These are phyloP conservation scores for Urosaurus nigricauda DNA, from an alignment of 2,797 vertebrate species.

Conservation along the genomic window DNA sequence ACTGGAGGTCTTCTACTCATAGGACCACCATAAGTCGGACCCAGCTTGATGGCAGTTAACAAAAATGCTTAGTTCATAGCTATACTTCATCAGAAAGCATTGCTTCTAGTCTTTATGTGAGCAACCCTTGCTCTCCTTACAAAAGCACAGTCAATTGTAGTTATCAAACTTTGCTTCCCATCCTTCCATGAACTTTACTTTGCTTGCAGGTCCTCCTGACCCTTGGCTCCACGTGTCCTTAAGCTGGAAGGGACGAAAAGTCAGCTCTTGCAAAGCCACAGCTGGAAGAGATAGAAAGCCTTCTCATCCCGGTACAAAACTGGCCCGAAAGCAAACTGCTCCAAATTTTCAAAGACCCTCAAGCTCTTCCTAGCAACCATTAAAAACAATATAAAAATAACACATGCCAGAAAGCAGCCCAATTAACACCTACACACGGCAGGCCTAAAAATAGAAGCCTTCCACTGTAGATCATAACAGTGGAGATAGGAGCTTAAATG, in stretches of 20 bases:
- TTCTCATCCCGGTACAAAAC: not conserved
- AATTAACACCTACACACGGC: not conserved
- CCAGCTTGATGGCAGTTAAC: no score
- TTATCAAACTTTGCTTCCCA: not conserved
- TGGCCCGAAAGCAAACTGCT: not conserved
- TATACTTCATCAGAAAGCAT: not conserved
- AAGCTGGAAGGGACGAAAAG: not conserved
- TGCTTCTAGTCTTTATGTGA: conserved; percentile 10
- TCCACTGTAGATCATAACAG: not conserved
- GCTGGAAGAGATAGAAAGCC: not conserved
- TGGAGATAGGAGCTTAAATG: not conserved
- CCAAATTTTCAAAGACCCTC: not conserved
- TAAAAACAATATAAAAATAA: not conserved
- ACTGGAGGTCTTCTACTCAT: no score
- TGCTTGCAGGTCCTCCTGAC: not conserved
- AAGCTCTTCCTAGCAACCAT: not conserved
- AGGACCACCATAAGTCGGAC: no score
- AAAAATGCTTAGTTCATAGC: rapidly evolving
- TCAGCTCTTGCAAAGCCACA: not conserved
- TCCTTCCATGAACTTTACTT: not conserved
- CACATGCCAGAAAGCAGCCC: not conserved
- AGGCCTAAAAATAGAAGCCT: not conserved
- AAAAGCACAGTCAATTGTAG: not conserved
- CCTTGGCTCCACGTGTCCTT: not conserved
- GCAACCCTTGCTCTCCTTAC: conserved; percentile 1